These are phyloP conservation scores for Anolis carolinensis DNA, from an alignment of 2,113 vertebrate genomes.

Conservation along the genomic window DNA sequence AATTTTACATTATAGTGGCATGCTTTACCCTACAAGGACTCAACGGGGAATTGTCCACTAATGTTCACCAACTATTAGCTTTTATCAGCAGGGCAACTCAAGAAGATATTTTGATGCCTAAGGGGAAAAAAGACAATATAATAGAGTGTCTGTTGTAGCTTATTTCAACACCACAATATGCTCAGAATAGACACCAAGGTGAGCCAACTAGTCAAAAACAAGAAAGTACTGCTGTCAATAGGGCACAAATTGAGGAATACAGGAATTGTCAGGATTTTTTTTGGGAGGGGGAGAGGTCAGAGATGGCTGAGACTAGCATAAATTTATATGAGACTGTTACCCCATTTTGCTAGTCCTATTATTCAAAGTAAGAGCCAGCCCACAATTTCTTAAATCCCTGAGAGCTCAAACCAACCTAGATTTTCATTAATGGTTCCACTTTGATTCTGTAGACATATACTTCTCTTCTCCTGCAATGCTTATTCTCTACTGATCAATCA, in stretches of 20 bases:
- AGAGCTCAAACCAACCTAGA: constrained; percentile 8
- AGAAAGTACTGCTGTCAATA: not conserved
- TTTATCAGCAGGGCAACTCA: not conserved
- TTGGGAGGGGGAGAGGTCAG: no score
- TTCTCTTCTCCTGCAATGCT: not conserved
- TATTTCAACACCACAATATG: not conserved
- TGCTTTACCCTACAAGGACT: constrained; percentile 1
- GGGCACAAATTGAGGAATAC: not conserved
- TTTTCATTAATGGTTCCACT: constrained; percentile 11
- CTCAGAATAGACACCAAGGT: not conserved
- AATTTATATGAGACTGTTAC: no score
- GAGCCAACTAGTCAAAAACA: not conserved
- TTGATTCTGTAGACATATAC: not conserved
- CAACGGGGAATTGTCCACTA: not conserved
- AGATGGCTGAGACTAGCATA: no score
- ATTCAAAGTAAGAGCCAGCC: constrained; percentile 3
- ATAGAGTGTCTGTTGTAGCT: not conserved
- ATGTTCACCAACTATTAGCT: constrained; percentile 11
- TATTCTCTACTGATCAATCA: not conserved
- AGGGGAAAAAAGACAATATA: not conserved
- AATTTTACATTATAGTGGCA: not conserved
- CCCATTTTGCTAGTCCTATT: not conserved
- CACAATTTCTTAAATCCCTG: not conserved
- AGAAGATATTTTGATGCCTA: not conserved
- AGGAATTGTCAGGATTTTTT: no score